phyloP scores from a whole-genome alignment of 1,140 invertebrate species.

The Drosophila cardini region DNA sequence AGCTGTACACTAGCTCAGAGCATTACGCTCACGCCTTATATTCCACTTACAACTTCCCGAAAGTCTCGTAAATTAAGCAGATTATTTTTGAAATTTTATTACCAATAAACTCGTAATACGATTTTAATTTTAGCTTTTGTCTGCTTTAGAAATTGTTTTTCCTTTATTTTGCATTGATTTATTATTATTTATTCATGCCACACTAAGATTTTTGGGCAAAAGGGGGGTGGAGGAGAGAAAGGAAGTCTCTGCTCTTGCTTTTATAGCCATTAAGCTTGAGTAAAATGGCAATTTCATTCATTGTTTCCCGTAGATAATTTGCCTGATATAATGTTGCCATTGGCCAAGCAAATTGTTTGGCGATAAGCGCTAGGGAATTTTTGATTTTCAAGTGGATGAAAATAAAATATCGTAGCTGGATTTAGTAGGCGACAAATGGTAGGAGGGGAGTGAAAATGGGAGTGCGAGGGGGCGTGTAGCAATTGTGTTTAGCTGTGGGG shows the following conservation, averaged over 20 bases:
- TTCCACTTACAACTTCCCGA: neutral
- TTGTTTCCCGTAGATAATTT: slow-evolving; percentile 48
- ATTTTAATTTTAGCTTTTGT: slow-evolving; percentile 11
- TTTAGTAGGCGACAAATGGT: neutral
- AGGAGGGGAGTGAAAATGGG: slow-evolving; percentile 19
- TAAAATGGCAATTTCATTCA: slow-evolving; percentile 42
- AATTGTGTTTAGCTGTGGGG: slow-evolving; percentile 20
- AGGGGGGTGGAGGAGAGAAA: neutral
- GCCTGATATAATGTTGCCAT: slow-evolving; percentile 11
- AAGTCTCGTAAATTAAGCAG: neutral
- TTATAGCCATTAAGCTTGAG: slow-evolving; percentile 25
- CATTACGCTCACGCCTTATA: too few species aligned
- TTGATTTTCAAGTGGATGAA: slow-evolving; percentile 20
- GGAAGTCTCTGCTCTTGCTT: neutral
- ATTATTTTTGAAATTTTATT: neutral
- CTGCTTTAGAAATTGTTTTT: neutral
- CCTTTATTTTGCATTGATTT: slow-evolving; percentile 36
- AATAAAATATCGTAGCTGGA: slow-evolving; percentile 16
- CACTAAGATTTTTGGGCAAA: neutral
- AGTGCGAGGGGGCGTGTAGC: neutral
- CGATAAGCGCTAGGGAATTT: slow-evolving; percentile 43
- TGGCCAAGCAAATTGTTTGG: slow-evolving; percentile 32
- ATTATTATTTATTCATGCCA: slow-evolving; percentile 33
- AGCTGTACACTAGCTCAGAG: neutral
- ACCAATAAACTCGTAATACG: neutral